Percentiles rank a stretch among this genome's conserved stretches.
Conservation (phyloP, 2,888 invertebrate species). For the Euclidia mi region DNA sequence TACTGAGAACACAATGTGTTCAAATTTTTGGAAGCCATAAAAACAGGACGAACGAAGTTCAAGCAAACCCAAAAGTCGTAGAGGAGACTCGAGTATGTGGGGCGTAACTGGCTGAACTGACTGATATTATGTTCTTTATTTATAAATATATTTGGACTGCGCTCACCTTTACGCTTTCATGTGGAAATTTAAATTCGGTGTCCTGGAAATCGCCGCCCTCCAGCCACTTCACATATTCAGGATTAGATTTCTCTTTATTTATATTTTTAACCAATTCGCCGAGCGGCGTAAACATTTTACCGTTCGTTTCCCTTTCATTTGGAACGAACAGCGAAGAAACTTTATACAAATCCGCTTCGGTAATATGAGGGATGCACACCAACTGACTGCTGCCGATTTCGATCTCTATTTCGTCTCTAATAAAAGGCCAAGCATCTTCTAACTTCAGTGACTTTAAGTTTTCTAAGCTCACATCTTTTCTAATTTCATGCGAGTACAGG, state of each 20-base stretch:
- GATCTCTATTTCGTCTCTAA: constrained; percentile 87
- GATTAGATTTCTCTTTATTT: constrained; percentile 78
- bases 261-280: constrained; percentile 82
- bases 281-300: constrained; percentile 85
- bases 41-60: constrained; percentile 11
- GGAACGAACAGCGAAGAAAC: constrained; percentile 85
- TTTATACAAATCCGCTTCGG: constrained; percentile 86
- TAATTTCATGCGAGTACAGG: constrained; percentile 85
- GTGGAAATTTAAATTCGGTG: constrained; percentile 82
- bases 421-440: constrained; percentile 88
- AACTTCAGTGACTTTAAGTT: constrained; percentile 83
- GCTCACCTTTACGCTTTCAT: constrained; percentile 81
- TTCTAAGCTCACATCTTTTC: constrained; percentile 86
- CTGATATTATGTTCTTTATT: neutral
- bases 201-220: constrained; percentile 78
- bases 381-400: constrained; percentile 87
- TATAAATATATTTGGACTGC: neutral
- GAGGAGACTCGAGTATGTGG: neutral
- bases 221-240: constrained; percentile 80
- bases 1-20: neutral
- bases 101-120: neutral
- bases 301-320: constrained; percentile 83
- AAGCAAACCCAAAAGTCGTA: neutral
- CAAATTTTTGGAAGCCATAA: constrained; percentile 16
- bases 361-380: constrained; percentile 87